Evolutionary conservation across 2,797 vertebrate genomes (phyloP), one percentile per base, ranked within the genome.

Genomic region (Huso huso): DNA sequence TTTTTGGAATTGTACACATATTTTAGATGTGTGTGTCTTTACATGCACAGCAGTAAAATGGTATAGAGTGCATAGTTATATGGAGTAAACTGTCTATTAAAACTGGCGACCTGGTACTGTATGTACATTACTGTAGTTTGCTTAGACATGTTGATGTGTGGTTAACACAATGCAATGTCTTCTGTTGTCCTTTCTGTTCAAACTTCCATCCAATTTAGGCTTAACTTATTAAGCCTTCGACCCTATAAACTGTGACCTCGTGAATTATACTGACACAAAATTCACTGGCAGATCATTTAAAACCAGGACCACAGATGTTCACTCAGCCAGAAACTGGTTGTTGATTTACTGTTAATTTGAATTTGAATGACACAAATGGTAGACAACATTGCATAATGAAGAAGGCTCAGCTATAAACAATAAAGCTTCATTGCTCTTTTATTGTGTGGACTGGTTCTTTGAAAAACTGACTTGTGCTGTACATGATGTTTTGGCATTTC

Each of bases 291-390:
- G 70, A 69, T 77, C 67, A 80, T 73, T 74, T 63, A 68, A 67
- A 70, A 59, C 49, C 49, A 5, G 63, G 74, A 74, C 71, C 70
- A 73, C 71, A 75, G 67, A 72, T 63, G 81, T 74, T 74, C 82
- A 73, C 73, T 75, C 68, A 76, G 75, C 83, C 75, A 53, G 77
- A 89, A 85, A 68, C 66, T 58, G 10, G 73, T 69, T 62, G 55
- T 68, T 69, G 72, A 73, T 87, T 82, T 79, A 72, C 9, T 18
- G 63, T 68, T 61, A 8, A 10, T 51, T 13, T 58, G 37, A 63
- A 55, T 23, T 9, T 10, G 58, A 69, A 48, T 11, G 1, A 7
- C 76, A 73, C 76, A 79, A 81, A 84, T 76, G 75, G 75, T 65
- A 70, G 69, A 53, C 48, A 57, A 8, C 60, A 62, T 69, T 62